These are phyloP conservation scores for Sinella curviseta DNA, from an alignment of 1,140 invertebrate genomes.

Conservation along the genomic window DNA sequence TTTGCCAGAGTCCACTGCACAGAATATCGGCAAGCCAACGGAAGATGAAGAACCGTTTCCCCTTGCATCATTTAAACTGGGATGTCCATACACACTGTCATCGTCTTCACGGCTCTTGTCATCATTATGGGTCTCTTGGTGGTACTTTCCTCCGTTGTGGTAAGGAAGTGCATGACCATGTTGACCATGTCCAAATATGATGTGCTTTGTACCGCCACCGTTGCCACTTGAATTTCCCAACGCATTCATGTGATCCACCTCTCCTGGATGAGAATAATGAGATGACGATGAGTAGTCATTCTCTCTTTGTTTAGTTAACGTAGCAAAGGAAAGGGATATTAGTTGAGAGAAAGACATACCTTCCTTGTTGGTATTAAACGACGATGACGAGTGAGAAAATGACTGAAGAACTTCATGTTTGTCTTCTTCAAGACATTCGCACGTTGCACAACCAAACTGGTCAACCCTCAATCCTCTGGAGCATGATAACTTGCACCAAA, in stretches of 20 bases:
- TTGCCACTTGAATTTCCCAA: not conserved
- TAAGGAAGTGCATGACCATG: too few species aligned
- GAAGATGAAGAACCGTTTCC: too few species aligned
- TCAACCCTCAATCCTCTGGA: slow-evolving; percentile 51
- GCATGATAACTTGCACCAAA: slow-evolving; percentile 48
- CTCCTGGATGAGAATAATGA: too few species aligned
- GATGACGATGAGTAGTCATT: not conserved
- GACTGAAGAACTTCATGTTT: too few species aligned
- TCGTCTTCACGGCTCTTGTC: too few species aligned
- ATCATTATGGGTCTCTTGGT: not conserved
- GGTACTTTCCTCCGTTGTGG: too few species aligned
- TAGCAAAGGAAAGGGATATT: not conserved
- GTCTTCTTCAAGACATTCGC: slow-evolving; percentile 50
- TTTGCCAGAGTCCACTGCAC: slow-evolving; percentile 41
- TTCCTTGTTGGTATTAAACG: not conserved
- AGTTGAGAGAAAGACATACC: not conserved
- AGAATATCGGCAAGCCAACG: not conserved
- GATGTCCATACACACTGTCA: not conserved
- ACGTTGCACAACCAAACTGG: slow-evolving; percentile 54
- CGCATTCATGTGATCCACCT: too few species aligned
- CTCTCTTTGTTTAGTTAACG: not conserved
- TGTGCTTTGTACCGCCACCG: not conserved
- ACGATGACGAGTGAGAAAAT: not conserved
- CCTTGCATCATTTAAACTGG: not conserved
- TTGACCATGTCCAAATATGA: not conserved